phyloP scores from a whole-genome alignment of 2,888 invertebrate species.

The Holacanthella duospinosa region DNA sequence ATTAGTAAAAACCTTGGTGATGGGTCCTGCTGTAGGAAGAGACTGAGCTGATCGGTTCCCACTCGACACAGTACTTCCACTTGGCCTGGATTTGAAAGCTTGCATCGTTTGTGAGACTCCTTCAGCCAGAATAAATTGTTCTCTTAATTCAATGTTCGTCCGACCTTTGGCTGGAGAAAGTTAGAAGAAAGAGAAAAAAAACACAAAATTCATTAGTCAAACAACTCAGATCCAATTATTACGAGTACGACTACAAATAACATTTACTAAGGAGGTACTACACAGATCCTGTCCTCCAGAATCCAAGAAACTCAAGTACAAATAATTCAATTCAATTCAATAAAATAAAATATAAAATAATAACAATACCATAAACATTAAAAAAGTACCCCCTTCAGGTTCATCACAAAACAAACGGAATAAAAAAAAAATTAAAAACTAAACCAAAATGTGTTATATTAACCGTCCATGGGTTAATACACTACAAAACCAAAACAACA shows the following conservation, averaged over 20 bases:
- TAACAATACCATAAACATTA: too few relatives aligned
- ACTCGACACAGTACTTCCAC: constrained; percentile 52
- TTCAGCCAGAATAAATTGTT: constrained; percentile 96
- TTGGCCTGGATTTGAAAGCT: constrained; percentile 91
- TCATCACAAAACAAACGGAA: neutral
- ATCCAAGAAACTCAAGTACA: too few relatives aligned
- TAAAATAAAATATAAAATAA: constrained; percentile 7
- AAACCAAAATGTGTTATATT: neutral
- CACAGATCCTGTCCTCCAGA: too few relatives aligned
- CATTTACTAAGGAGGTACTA: neutral
- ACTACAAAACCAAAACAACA: too few relatives aligned
- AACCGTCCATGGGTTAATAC: too few relatives aligned
- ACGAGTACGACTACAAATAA: neutral
- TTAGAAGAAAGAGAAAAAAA: constrained; percentile 5
- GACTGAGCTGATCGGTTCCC: constrained; percentile 40
- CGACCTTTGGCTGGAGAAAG: constrained; percentile 85
- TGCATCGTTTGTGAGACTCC: constrained; percentile 98
- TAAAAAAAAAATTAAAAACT: neutral
- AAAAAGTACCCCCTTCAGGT: too few relatives aligned
- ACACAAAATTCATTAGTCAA: constrained; percentile 6
- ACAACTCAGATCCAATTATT: too few relatives aligned
- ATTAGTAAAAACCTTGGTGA: constrained; percentile 91
- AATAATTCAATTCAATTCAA: neutral
- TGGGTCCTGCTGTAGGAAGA: constrained; percentile 65
- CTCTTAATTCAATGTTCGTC: constrained; percentile 98